Evolutionary conservation across 2,888 invertebrate species (phyloP).

Genomic region (Perizoma flavofasciatum): DNA sequence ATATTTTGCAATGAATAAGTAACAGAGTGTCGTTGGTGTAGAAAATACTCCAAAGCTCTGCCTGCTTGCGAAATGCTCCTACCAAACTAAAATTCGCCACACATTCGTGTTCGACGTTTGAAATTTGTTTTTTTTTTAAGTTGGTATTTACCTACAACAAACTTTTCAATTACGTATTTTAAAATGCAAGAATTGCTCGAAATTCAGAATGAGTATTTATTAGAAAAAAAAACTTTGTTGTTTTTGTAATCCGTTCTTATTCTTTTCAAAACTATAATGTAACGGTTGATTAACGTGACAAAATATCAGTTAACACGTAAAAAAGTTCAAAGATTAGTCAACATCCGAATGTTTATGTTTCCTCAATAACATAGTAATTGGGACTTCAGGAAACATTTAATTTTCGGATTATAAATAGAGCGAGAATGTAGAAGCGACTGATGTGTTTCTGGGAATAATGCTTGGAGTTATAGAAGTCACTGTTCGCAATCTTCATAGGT

Average conservation of each 20-base stretch:
- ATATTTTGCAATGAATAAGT: not conserved
- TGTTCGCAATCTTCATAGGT: not conserved
- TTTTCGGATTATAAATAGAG: slow-evolving; percentile 35
- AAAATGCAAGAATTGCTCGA: too few species aligned
- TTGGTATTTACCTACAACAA: not conserved
- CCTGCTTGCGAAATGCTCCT: not conserved
- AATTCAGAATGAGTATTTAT: too few species aligned
- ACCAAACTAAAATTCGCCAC: slow-evolving; percentile 11
- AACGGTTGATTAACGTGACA: slow-evolving; percentile 12
- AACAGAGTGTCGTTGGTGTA: slow-evolving; percentile 5
- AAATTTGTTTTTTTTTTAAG: not conserved
- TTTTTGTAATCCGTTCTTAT: not conserved
- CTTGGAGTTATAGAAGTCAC: slow-evolving; percentile 14
- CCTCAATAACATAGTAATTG: slow-evolving; percentile 49
- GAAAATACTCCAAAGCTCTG: slow-evolving; percentile 19
- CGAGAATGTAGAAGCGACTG: slow-evolving; percentile 30
- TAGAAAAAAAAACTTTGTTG: not conserved
- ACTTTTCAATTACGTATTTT: not conserved
- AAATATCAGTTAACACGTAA: slow-evolving; percentile 19
- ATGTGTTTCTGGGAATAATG: slow-evolving; percentile 27
- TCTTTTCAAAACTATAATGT: slow-evolving; percentile 5
- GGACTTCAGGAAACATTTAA: slow-evolving; percentile 40
- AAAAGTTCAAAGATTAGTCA: slow-evolving; percentile 33
- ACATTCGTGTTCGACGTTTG: slow-evolving; percentile 2
- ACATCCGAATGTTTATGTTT: slow-evolving; percentile 47